A percentile compares a stretch with the other conserved stretches of the same genome.
Conservation (phyloP, 2,888 invertebrate species). For the Drosophila recens region DNA sequence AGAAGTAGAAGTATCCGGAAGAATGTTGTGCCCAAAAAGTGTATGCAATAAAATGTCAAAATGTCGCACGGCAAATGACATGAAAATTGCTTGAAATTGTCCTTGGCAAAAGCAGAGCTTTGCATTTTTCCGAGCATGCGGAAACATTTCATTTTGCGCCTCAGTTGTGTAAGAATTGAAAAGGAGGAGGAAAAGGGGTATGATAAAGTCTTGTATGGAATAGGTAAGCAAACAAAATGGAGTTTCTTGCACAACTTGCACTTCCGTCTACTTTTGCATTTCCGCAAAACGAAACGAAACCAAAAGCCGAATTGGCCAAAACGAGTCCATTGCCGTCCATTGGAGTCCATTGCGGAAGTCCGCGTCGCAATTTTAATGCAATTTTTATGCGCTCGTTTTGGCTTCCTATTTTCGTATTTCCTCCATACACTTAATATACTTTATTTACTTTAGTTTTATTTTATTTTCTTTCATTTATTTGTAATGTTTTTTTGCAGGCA, state of each 20-base stretch:
- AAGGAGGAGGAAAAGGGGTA: neutral
- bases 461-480: constrained; percentile 7
- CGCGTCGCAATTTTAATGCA: constrained; percentile 80
- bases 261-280: constrained; percentile 79
- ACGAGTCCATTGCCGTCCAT: neutral
- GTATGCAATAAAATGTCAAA: constrained; percentile 74
- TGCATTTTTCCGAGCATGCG: constrained; percentile 30
- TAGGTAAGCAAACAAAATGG: constrained; percentile 36
- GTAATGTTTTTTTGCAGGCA: neutral
- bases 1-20: neutral
- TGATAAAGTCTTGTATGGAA: too few relatives aligned
- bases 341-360: constrained; percentile 71
- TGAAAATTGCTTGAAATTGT: constrained; percentile 54
- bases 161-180: constrained; percentile 11
- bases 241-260: constrained; percentile 75
- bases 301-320: constrained; percentile 41
- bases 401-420: constrained; percentile 61
- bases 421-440: constrained; percentile 22
- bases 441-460: constrained; percentile 29
- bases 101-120: constrained; percentile 3
- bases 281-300: constrained; percentile 46
- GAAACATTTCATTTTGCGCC: constrained; percentile 72
- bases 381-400: constrained; percentile 78
- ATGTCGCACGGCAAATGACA: constrained; percentile 69
- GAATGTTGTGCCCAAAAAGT: constrained; percentile 46